Evolutionary conservation across 2,113 vertebrate genomes (phyloP).

Genomic region (Cyprinodon variegatus): DNA sequence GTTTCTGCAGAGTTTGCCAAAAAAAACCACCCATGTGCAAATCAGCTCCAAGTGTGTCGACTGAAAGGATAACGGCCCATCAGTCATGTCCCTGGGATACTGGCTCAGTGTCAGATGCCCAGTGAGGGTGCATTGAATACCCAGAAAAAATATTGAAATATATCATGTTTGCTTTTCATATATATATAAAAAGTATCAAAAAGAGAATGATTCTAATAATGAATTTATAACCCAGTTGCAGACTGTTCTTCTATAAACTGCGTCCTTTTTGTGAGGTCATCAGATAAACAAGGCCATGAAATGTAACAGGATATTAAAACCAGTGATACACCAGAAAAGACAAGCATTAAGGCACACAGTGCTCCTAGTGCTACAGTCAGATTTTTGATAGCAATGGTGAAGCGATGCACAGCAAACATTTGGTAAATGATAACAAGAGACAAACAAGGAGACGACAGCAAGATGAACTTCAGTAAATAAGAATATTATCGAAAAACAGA

Average conservation of each 20-base stretch:
- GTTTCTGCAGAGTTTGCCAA: not conserved
- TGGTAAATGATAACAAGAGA: not conserved
- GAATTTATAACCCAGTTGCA: not conserved
- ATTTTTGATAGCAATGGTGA: not conserved
- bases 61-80: slow-evolving; percentile 19
- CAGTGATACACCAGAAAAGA: not conserved
- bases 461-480: too few species aligned
- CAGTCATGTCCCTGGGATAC: slow-evolving; percentile 25
- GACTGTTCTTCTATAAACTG: not conserved
- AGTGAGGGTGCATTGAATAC: not conserved
- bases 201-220: not conserved
- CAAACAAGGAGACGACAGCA: not conserved
- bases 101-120: slow-evolving; percentile 15
- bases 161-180: not conserved
- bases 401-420: not conserved
- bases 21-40: slow-evolving; percentile 29
- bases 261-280: not conserved
- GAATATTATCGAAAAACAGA: too few species aligned
- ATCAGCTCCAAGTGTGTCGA: slow-evolving; percentile 29
- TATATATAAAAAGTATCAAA: not conserved
- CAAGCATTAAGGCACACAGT: fast-evolving
- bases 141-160: not conserved
- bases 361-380: not conserved
- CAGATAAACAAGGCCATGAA: not conserved
- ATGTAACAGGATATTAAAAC: slow-evolving; percentile 4